Conservation (phyloP, 1,140 invertebrate species). For the Macrobrachium rosenbergii region DNA sequence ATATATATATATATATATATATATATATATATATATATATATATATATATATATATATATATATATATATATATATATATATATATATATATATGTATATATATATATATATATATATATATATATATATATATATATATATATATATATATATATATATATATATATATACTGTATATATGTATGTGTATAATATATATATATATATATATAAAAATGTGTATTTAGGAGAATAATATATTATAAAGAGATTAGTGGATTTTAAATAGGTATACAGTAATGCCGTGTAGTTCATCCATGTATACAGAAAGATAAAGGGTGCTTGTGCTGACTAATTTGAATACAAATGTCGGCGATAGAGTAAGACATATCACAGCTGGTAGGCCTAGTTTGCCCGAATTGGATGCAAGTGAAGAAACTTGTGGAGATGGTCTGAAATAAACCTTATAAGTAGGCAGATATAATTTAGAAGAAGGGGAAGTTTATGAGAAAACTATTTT, state of each 20-base stretch:
- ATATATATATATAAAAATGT: conserved; percentile 1
- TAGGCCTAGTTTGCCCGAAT: no score
- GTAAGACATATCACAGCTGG: background rate
- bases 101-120: conserved; percentile 32
- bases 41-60: conserved; percentile 24
- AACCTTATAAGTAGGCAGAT: no score
- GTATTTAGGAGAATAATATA: background rate
- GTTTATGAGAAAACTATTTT: no score
- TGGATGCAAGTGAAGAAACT: no score
- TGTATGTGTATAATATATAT: background rate
- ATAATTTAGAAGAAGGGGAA: no score
- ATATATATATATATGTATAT: conserved; percentile 27
- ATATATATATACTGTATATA: background rate
- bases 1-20: conserved; percentile 29
- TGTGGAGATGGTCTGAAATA: no score
- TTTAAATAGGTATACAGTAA: background rate
- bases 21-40: conserved; percentile 29
- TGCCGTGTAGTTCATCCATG: no score
- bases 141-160: conserved; percentile 2
- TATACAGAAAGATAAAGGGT: no score
- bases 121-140: conserved; percentile 20
- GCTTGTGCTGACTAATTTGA: no score
- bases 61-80: conserved; percentile 18
- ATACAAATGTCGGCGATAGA: no score
- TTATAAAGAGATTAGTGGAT: no score